Evolutionary conservation across 1,140 invertebrate species (phyloP), one percentile per base, ranked within the genome.

Genomic region (Gerris buenoi): DNA sequence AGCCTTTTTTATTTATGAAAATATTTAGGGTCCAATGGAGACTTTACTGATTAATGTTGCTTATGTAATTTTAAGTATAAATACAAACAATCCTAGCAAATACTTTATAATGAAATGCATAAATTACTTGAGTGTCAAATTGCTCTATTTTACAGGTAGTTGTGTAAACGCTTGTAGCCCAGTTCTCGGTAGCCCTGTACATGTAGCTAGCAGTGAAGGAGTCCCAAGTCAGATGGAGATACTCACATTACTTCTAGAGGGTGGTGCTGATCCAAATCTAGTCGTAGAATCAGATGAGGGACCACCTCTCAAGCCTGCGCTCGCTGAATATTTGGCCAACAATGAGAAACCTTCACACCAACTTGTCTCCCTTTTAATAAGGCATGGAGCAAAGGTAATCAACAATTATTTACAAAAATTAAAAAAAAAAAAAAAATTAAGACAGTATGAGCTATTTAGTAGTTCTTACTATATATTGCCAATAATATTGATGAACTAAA

Each of bases 171-270:
- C 87, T 5, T 86, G 85, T 14, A 90, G 89, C 15, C 88, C 88
- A 1, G 87, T 92, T 65, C 89, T 92, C 70, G 90, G 90, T 5
- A 88, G 89, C 0, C 86, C 91, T 0, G 80, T 95, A 5, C 91
- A 94, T 76, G 88, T 94, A 3, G 91, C 89, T 0, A 90, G 89
- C 74, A 88, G 89, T 0, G 90, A 93, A 72, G 88, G 86, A 67
- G 87, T 93, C 1, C 80, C 82, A 1, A 88, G 91, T 71, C 81
- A 86, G 65, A 69, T 76, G 57, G 77, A 78, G 27, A 79, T 85
- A 2, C 76, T 85, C 46, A 68, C 84, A 77, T 83, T 90, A 78
- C 77, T 93, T 46, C 76, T 93, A 66, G 84, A 85, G 68, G 81
- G 82, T 29, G 87, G 88, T 25, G 89, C 88, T 0, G 86, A 92